A percentile compares a stretch with the other conserved stretches of the same genome.
Evolutionary conservation across 1,140 invertebrate species (phyloP).

Genomic region (Orius insidiosus): DNA sequence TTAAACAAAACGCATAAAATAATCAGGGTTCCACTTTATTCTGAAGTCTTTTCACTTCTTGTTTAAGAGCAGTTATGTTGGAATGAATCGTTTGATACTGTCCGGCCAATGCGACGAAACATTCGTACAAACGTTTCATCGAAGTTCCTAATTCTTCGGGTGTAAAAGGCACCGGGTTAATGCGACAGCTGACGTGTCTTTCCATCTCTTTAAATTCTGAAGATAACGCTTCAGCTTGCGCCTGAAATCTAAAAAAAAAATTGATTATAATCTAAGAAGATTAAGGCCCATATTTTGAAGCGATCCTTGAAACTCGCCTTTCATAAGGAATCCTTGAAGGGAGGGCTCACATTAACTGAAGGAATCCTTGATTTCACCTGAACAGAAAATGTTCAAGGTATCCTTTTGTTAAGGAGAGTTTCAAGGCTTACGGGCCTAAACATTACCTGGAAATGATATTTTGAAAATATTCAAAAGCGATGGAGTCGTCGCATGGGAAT

Average conservation of each 20-base stretch:
- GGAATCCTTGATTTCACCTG: too few relatives aligned
- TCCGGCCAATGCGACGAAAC: conserved; percentile 12
- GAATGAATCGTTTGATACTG: conserved; percentile 7
- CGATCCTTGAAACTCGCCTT: too few relatives aligned
- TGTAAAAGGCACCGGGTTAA: conserved; percentile 8
- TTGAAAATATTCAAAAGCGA: conserved; percentile 9
- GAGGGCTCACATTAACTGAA: too few relatives aligned
- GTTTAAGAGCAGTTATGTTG: conserved; percentile 5
- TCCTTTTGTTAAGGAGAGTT: too few relatives aligned
- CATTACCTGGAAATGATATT: neutral
- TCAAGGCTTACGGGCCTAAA: too few relatives aligned
- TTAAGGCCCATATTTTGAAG: too few relatives aligned
- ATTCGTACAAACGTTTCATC: conserved; percentile 10
- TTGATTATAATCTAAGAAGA: too few relatives aligned
- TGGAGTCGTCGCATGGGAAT: conserved; percentile 4
- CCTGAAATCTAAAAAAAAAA: conserved; percentile 5
- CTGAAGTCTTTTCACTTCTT: neutral
- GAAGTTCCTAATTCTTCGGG: conserved; percentile 7
- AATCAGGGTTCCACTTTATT: too few relatives aligned
- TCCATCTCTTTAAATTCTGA: conserved; percentile 10
- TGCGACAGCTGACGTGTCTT: conserved; percentile 6
- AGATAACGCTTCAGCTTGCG: conserved; percentile 4
- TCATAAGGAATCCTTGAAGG: too few relatives aligned
- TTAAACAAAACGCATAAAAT: too few relatives aligned
- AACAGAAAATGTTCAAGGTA: too few relatives aligned